phyloP scores from a whole-genome alignment of 2,888 invertebrate species.

The Limnephilus rhombicus region DNA sequence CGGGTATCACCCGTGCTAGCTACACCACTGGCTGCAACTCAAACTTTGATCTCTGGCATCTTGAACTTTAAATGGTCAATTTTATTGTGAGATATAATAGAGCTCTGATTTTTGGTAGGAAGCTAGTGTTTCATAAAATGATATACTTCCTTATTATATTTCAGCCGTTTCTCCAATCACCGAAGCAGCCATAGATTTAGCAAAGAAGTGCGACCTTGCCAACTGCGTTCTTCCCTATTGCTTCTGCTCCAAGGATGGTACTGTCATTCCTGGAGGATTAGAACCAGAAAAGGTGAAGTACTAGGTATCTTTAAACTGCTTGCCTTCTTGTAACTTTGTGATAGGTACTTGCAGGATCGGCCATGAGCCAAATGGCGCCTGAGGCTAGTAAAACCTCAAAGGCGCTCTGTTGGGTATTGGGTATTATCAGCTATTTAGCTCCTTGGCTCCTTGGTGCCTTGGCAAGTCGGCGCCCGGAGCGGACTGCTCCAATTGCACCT shows the following conservation, averaged over 20 bases:
- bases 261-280: conserved; percentile 89
- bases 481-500: too few species aligned
- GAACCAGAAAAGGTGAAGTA: conserved; percentile 83
- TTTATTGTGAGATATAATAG: background rate
- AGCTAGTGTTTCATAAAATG: conserved; percentile 64
- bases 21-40: too few species aligned
- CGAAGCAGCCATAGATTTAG: conserved; percentile 88
- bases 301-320: background rate
- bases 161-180: conserved; percentile 89
- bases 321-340: background rate
- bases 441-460: too few species aligned
- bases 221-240: conserved; percentile 92
- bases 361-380: too few species aligned
- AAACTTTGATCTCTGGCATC: too few species aligned
- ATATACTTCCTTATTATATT: conserved; percentile 66
- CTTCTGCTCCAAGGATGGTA: conserved; percentile 95
- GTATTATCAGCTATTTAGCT: too few species aligned
- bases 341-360: too few species aligned
- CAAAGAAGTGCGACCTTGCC: conserved; percentile 86
- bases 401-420: too few species aligned
- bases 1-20: too few species aligned
- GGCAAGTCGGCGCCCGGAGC: too few species aligned
- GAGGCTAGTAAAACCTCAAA: too few species aligned
- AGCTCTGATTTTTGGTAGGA: background rate
- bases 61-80: background rate